A percentile compares a stretch with the other conserved stretches of the same genome.
Conservation (phyloP, 2,888 invertebrate species). For the Heliconius cydno region DNA sequence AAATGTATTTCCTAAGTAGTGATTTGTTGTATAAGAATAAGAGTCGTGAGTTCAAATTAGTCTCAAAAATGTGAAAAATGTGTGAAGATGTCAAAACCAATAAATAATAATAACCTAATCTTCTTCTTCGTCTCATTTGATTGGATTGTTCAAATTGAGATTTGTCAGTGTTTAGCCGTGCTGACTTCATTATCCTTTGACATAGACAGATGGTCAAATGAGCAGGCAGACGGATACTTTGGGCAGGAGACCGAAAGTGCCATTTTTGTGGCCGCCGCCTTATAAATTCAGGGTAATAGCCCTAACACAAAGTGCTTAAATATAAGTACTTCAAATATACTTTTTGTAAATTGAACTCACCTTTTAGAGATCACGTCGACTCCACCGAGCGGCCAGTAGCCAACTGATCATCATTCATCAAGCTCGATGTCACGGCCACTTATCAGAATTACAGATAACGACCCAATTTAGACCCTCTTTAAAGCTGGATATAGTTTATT, state of each 20-base stretch:
- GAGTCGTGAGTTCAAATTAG: not conserved
- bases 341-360: conserved; percentile 15
- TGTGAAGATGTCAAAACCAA: too few relatives aligned
- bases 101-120: too few relatives aligned
- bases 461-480: conserved; percentile 6
- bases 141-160: too few relatives aligned
- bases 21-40: not conserved
- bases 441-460: conserved; percentile 13
- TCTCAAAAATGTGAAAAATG: not conserved
- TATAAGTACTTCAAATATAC: not conserved
- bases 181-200: too few relatives aligned
- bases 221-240: too few relatives aligned
- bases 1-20: not conserved
- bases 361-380: not conserved
- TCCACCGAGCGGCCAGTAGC: not conserved
- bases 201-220: too few relatives aligned
- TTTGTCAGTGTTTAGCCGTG: too few relatives aligned
- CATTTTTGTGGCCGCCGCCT: too few relatives aligned
- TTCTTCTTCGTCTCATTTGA: too few relatives aligned
- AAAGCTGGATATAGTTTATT: not conserved
- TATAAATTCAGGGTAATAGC: not conserved
- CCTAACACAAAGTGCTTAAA: not conserved
- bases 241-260: too few relatives aligned
- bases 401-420: conserved; percentile 33
- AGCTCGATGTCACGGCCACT: conserved; percentile 32